Base-by-base conservation (phyloP, 2,797 vertebrate genomes). In the Eidolon dupreanum region DNA sequence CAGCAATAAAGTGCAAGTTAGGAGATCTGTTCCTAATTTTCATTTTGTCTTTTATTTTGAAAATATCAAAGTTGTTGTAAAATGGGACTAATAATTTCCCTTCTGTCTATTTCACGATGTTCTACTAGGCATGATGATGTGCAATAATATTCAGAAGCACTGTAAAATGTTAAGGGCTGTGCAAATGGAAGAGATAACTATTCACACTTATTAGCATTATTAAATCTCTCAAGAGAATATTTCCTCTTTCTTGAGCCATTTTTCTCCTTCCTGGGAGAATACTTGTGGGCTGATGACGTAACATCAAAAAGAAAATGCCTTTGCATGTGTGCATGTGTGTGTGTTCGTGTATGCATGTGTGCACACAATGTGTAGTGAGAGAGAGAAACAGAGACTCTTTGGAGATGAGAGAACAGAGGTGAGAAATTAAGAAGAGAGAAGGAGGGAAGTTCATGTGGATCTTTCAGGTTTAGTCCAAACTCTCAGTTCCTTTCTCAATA, bases 401-500 rank as follows among this genome's bases (percentile, higher is more conserved):
- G 9, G 17, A 82, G 68, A 70, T 12, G 51, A 92, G 46, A 70
- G 16, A 65, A 46, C 75, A 78, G 66, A 81, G 38, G 74, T 12
- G 8, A 17, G 38, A 41, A 51, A n/a, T 84, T 55, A 73, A 81
- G 71, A 41, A 46, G 65, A 78, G 28, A 59, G 17, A 68, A 46
- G 9, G 31, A 33, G 20, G 41, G 33, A 82, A 73, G n/a, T 61
- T 88, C 43, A n/a, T 3, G n/a, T 46, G 63, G 3, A 65, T 68
- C 88, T 96, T 79, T 92, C 41, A 68, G 51, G 57, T 71, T 93
- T 73, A 38, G 13, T 93, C 24, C n/a, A 41, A 88, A 85, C 26
- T 78, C 79, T 70, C 24, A 38, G 57, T 63, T 95, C 86, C 70
- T 84, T 95, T 96, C 53, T 61, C 70, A 94, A 90, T 4, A 71